Evolutionary conservation across 1,140 invertebrate genomes (phyloP), one percentile per base, ranked within the genome.

Genomic region (Listronotus oregonensis): DNA sequence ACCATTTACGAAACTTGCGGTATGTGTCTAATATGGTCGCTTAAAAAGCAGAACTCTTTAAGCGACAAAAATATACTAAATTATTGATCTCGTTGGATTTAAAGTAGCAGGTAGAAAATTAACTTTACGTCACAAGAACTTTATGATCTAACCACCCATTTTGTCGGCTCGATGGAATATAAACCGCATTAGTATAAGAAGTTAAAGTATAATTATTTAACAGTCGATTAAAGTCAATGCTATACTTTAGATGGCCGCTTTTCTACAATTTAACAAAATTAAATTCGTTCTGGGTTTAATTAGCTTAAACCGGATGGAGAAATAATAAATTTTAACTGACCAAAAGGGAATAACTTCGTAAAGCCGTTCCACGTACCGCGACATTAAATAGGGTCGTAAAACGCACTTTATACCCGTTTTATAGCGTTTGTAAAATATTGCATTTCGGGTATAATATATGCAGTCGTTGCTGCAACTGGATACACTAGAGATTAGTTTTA

Each of bases 271-370:
- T 71, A 66, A 50, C 55, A 46, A 66, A 68, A 68, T 58, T 63
- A 65, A 56, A 68, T 68, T 64, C 62, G 54, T 66, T 69, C 69
- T 73, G 68, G 71, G 68, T 73, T 77, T 77, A 77, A 77, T 77
- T 77, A 75, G 69, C 67, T 68, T 68, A 68, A 68, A 68, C 67
- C 75, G 76, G 75, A 77, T 77, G 73, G 75, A 76, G 73, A 77
- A 77, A 78, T 77, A 78, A 76, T 78, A 77, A 78, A 77, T 77
- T 75, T 78, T 72, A 76, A 78, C 73, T 75, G 76, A 78, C 75
- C 77, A 71, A 73, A 70, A 71, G 74, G 71, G 70, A 70, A 72
- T 73, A 73, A 74, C 63, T 67, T 64, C 64, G 62, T 72, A 75
- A 72, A 69, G 72, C 72, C 66, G 68, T 73, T 73, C 69, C 67